phyloP scores from a whole-genome alignment of 2,797 vertebrate species.

The Poecilia wingei region DNA sequence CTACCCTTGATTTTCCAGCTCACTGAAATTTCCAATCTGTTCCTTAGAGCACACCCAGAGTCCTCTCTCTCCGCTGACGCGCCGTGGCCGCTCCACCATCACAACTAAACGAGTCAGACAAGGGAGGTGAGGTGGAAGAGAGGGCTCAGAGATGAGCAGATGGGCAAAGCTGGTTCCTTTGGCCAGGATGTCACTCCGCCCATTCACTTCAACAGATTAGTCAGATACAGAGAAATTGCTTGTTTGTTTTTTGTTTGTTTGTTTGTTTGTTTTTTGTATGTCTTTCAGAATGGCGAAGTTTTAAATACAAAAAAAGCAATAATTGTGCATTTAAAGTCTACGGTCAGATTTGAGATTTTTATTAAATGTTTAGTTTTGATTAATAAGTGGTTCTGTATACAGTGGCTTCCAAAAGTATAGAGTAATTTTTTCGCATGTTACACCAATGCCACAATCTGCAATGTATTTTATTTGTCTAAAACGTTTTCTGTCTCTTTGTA shows the following conservation, averaged over 20 bases:
- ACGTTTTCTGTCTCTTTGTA: background rate
- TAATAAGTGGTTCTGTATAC: background rate
- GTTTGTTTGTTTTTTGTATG: background rate
- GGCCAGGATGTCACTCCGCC: slow-evolving; percentile 28
- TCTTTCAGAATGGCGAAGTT: slow-evolving; percentile 3
- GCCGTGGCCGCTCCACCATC: slow-evolving; percentile 41
- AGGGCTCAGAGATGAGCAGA: slow-evolving; percentile 49
- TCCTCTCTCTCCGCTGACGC: slow-evolving; percentile 30
- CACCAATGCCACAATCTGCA: background rate
- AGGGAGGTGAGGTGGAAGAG: slow-evolving; percentile 68
- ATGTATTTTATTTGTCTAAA: background rate
- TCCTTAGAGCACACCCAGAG: slow-evolving; percentile 28
- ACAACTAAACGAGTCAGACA: slow-evolving; percentile 58
- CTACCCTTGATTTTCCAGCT: slow-evolving; percentile 57
- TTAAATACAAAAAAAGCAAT: background rate
- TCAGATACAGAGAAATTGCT: background rate
- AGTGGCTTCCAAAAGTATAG: background rate
- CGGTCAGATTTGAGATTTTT: background rate
- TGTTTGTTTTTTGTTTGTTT: background rate
- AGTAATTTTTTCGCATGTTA: background rate
- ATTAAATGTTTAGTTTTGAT: background rate
- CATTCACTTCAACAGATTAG: background rate
- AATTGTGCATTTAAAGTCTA: background rate
- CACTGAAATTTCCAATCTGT: slow-evolving; percentile 66
- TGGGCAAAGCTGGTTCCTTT: slow-evolving; percentile 51